A percentile compares a stretch with the other conserved stretches of the same genome.
Conservation (phyloP, 2,888 invertebrate genomes). For the Noctua comes region DNA sequence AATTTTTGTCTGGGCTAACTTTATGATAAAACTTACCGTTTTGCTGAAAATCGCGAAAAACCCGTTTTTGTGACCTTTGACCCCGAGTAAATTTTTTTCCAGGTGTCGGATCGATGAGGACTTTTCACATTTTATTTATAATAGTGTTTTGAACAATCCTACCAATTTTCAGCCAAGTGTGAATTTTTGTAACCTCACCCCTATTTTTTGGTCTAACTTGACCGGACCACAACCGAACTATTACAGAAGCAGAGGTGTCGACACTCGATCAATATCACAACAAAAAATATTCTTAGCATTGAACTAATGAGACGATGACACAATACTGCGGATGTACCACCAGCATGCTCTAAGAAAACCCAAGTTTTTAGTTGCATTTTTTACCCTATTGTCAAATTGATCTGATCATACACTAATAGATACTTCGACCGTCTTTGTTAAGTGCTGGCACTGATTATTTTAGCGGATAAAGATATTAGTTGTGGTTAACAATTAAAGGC, state of each 20-base stretch:
- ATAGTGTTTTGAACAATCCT: too few species aligned
- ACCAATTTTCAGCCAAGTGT: too few species aligned
- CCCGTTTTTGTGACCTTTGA: too few species aligned
- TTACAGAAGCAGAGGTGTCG: not conserved
- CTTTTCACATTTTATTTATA: too few species aligned
- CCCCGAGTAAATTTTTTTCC: too few species aligned
- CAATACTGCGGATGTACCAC: slow-evolving; percentile 23
- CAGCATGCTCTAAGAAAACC: not conserved
- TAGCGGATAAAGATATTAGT: not conserved
- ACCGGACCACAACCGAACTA: too few species aligned
- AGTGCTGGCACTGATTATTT: not conserved
- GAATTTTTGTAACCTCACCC: too few species aligned
- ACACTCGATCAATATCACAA: slow-evolving; percentile 4
- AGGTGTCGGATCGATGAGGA: too few species aligned
- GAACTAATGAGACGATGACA: slow-evolving; percentile 2
- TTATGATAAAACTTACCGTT: too few species aligned
- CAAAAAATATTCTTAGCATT: slow-evolving; percentile 17
- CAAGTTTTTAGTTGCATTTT: slow-evolving; percentile 24
- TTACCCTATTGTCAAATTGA: slow-evolving; percentile 37
- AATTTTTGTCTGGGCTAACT: too few species aligned
- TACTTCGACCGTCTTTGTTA: slow-evolving; percentile 1
- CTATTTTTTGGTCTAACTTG: too few species aligned
- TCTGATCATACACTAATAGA: slow-evolving; percentile 23
- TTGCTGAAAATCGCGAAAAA: too few species aligned
- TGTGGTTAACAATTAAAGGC: not conserved